Conservation (phyloP, 2,113 vertebrate genomes). For the Isichthys henryi region DNA sequence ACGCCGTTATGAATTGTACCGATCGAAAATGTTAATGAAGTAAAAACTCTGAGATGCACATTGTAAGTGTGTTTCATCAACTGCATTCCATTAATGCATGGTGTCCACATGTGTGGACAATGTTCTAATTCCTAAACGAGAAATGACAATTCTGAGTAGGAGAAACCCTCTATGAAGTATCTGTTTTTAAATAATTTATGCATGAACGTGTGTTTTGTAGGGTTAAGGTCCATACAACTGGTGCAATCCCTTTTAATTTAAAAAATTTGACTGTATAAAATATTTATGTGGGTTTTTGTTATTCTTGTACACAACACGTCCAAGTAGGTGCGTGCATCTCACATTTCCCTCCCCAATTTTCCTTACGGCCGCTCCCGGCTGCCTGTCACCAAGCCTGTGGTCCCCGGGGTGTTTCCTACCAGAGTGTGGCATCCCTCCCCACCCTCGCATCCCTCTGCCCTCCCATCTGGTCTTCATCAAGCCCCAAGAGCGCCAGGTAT, state of each 20-base stretch:
- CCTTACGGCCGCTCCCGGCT: neutral
- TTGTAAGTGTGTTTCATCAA: neutral
- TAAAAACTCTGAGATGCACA: neutral
- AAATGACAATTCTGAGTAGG: neutral
- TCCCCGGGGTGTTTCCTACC: neutral
- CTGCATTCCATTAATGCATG: neutral
- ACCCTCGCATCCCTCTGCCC: no score
- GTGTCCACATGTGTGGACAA: neutral
- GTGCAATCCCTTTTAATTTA: neutral
- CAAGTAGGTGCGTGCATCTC: neutral
- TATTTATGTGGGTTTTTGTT: neutral
- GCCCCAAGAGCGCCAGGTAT: neutral
- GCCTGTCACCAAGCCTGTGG: neutral
- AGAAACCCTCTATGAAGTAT: neutral
- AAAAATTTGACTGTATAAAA: neutral
- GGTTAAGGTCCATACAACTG: neutral
- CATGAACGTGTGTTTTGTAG: neutral
- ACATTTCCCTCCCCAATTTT: neutral
- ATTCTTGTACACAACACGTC: neutral
- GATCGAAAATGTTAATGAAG: neutral
- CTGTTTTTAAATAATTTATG: neutral
- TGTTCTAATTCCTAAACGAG: neutral
- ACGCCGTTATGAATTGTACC: neutral
- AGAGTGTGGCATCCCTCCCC: no score
- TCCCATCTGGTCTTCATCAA: constrained; percentile 7